A percentile compares a stretch with the other conserved stretches of the same genome.
phyloP scores from a whole-genome alignment of 2,888 invertebrate species.

The Pammene aurita region DNA sequence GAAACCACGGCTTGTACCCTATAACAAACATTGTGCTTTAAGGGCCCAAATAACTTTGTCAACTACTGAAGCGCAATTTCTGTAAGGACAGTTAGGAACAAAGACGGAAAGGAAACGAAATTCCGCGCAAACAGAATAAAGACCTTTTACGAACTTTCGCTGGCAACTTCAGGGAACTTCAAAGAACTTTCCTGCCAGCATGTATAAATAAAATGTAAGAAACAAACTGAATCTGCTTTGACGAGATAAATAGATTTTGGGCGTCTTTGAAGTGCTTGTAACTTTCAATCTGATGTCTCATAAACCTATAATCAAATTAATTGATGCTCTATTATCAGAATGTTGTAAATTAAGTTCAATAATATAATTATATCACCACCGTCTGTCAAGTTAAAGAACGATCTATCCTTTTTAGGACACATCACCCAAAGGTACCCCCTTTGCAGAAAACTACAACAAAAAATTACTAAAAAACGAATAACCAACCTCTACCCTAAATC shows the following conservation, averaged over 20 bases:
- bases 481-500: no score
- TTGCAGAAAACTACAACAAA: no score
- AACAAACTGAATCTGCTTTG: constrained; percentile 43
- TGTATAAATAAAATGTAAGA: constrained; percentile 43
- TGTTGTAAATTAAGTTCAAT: neutral
- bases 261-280: constrained; percentile 20
- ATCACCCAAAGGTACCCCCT: no score
- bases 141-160: constrained; percentile 62
- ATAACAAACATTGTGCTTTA: constrained; percentile 59
- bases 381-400: no score
- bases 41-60: constrained; percentile 56
- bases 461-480: no score
- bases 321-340: neutral
- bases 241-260: constrained; percentile 31
- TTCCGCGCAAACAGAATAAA: constrained; percentile 64
- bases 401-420: no score
- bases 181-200: constrained; percentile 42
- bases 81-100: constrained; percentile 55
- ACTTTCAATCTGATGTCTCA: constrained; percentile 5
- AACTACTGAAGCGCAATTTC: constrained; percentile 56
- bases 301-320: constrained; percentile 16
- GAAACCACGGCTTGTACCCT: constrained; percentile 49
- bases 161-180: constrained; percentile 50
- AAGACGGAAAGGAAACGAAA: constrained; percentile 63
- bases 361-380: no score